Evolutionary conservation across 2,797 vertebrate species (phyloP).

Genomic region (Natrix natrix): DNA sequence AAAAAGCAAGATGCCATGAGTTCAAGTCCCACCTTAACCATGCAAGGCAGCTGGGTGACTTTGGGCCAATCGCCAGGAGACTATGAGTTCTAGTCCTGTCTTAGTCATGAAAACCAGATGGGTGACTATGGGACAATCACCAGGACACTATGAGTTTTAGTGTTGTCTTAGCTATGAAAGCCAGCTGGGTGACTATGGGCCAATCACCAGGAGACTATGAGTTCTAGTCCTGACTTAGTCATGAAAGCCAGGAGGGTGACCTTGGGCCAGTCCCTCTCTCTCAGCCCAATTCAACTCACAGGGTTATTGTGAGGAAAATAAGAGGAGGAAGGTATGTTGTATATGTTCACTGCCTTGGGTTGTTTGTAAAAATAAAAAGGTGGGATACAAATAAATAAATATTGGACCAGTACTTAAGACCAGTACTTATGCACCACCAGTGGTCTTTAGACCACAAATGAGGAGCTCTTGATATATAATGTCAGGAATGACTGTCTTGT

Average conservation of each 20-base stretch:
- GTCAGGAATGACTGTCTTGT: background rate
- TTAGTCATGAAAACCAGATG: no score
- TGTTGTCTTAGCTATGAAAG: no score
- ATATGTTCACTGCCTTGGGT: background rate
- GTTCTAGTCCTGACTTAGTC: no score
- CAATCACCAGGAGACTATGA: no score
- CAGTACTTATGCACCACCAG: background rate
- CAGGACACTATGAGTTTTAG: no score
- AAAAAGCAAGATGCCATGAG: background rate
- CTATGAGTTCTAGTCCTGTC: no score
- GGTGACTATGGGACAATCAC: no score
- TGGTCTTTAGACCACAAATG: background rate
- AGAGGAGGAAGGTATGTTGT: background rate
- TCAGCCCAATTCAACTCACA: background rate
- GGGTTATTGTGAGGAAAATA: background rate
- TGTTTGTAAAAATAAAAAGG: background rate
- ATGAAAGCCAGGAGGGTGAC: background rate
- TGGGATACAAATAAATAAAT: background rate
- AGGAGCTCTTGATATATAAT: background rate
- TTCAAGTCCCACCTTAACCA: background rate
- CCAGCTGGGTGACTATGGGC: no score
- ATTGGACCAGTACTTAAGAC: background rate
- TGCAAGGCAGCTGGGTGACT: no score
- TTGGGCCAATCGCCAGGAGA: no score
- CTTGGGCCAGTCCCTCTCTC: background rate